Evolutionary conservation across 1,140 invertebrate species (phyloP).

Genomic region (Penaeus japonicus): DNA sequence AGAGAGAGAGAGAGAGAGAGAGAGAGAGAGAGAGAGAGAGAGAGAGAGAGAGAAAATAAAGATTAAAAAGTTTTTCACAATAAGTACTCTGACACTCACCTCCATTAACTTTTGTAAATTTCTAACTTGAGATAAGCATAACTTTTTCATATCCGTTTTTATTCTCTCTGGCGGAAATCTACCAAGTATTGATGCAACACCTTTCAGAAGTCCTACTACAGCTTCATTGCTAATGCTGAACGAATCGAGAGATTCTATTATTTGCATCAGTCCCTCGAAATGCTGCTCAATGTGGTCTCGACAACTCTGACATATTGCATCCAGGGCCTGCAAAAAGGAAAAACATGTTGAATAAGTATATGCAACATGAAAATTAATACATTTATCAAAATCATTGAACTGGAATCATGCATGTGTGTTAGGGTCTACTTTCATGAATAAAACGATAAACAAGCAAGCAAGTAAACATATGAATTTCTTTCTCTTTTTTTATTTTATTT

Average conservation of each 20-base stretch:
- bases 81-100: background rate
- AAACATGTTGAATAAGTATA: background rate
- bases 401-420: no score
- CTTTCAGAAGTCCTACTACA: slow-evolving; percentile 83
- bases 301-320: slow-evolving; percentile 76
- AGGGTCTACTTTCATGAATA: no score
- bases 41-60: background rate
- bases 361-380: background rate
- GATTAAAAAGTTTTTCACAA: background rate
- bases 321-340: slow-evolving; percentile 41
- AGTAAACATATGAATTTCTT: no score
- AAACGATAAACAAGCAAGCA: no score
- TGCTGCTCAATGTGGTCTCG: slow-evolving; percentile 81
- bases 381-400: no score
- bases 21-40: no score
- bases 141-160: slow-evolving; percentile 76
- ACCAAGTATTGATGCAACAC: slow-evolving; percentile 73
- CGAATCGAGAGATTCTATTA: slow-evolving; percentile 80
- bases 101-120: slow-evolving; percentile 56
- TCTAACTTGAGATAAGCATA: slow-evolving; percentile 80
- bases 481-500: no score
- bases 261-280: slow-evolving; percentile 81
- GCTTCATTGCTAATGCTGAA: slow-evolving; percentile 83
- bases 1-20: no score
- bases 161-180: slow-evolving; percentile 70